A percentile compares a stretch with the other conserved stretches of the same genome.
phyloP scores from a whole-genome alignment of 2,888 invertebrate species.

The Phlogophora meticulosa region DNA sequence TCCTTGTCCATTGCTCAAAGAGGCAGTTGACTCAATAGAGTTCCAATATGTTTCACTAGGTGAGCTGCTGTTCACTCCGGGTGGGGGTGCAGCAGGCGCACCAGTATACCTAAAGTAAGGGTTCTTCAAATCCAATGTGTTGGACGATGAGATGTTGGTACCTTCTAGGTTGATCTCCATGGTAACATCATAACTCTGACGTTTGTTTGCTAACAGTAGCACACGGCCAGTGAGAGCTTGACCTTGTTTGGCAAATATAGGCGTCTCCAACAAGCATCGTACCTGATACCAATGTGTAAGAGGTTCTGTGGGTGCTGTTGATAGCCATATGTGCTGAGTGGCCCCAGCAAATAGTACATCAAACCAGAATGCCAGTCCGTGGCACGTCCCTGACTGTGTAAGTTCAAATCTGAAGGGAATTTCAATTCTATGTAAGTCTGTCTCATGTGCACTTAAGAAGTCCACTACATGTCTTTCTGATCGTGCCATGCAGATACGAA shows the following conservation, averaged over 20 bases:
- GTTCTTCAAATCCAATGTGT: conserved; percentile 99
- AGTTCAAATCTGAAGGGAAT: conserved; percentile 98
- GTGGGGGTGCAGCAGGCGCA: conserved; percentile 97
- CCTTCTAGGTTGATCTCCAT: conserved; percentile 98
- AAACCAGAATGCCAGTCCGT: conserved; percentile 99
- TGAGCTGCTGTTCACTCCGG: conserved; percentile 96
- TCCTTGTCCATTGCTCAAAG: conserved; percentile 85
- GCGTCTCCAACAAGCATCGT: conserved; percentile 97
- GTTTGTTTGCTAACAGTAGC: conserved; percentile 97
- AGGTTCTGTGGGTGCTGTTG: conserved; percentile 99
- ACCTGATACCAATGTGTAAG: conserved; percentile 99
- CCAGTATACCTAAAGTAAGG: conserved; percentile 99
- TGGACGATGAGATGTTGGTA: conserved; percentile 95
- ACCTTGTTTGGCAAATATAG: conserved; percentile 98
- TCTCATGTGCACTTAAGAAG: conserved; percentile 97
- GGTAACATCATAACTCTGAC: conserved; percentile 99
- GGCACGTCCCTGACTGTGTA: conserved; percentile 97
- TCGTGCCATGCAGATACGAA: conserved; percentile 98
- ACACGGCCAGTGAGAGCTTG: conserved; percentile 97
- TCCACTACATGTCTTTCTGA: conserved; percentile 98
- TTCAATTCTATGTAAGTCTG: conserved; percentile 98
- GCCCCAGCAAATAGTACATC: conserved; percentile 99
- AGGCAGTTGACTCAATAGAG: conserved; percentile 94
- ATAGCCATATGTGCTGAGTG: conserved; percentile 98
- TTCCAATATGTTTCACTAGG: conserved; percentile 98